Conservation (phyloP, 2,888 invertebrate genomes). For the Lottia gigantea region DNA sequence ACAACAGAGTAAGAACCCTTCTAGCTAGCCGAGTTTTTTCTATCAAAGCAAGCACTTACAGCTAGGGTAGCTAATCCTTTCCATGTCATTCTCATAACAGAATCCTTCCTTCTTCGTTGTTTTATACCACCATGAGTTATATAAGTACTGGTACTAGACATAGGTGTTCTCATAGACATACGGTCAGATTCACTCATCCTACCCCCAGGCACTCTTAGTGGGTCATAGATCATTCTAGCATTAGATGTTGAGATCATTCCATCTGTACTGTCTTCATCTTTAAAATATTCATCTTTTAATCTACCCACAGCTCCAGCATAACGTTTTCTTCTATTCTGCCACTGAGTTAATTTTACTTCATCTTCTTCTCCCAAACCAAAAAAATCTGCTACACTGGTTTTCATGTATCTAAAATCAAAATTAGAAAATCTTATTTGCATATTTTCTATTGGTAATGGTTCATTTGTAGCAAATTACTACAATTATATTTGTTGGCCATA, state of each 20-base stretch:
- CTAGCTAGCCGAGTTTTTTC: no score
- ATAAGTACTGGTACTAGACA: constrained; percentile 52
- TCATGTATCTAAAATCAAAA: constrained; percentile 74
- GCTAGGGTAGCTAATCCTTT: constrained; percentile 83
- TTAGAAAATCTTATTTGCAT: background rate
- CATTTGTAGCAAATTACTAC: no score
- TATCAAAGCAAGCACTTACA: constrained; percentile 70
- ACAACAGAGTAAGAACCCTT: no score
- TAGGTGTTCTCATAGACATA: constrained; percentile 45
- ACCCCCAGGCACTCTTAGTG: constrained; percentile 40
- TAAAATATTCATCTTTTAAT: constrained; percentile 37
- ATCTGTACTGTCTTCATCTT: constrained; percentile 45
- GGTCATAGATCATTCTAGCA: constrained; percentile 48
- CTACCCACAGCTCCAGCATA: constrained; percentile 48
- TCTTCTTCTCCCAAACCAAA: constrained; percentile 87
- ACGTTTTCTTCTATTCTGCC: constrained; percentile 79
- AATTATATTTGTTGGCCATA: no score
- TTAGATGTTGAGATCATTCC: constrained; percentile 12
- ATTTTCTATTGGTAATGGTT: no score
- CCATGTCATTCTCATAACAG: constrained; percentile 84
- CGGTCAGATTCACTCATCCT: constrained; percentile 26
- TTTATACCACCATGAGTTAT: constrained; percentile 22
- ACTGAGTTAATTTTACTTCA: constrained; percentile 72
- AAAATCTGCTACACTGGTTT: constrained; percentile 84
- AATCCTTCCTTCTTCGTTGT: constrained; percentile 71